These are phyloP conservation scores for Chloromyia formosa DNA, from an alignment of 2,888 invertebrate genomes.

Conservation along the genomic window DNA sequence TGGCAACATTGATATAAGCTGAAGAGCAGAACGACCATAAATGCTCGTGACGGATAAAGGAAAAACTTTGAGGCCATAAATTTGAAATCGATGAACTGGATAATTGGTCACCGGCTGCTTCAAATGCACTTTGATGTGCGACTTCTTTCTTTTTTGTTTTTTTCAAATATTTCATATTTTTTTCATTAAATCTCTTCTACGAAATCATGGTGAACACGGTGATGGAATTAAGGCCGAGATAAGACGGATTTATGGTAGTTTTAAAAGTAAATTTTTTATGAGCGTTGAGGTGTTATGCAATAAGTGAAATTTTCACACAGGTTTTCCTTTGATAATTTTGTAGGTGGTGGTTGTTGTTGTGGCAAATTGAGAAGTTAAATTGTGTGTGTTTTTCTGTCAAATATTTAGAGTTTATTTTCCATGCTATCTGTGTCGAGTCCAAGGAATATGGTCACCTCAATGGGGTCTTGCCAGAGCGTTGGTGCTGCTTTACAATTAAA, in stretches of 20 bases:
- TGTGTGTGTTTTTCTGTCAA: no score
- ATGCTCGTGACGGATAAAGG: neutral
- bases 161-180: conserved; percentile 21
- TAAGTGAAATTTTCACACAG: no score
- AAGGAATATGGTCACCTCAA: no score
- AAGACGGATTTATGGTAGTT: neutral
- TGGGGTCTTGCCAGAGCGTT: no score
- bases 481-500: no score
- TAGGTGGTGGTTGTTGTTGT: no score
- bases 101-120: conserved; percentile 40
- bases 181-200: conserved; percentile 16
- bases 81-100: conserved; percentile 45
- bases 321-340: no score
- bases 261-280: no score
- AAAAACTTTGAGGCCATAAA: conserved; percentile 39
- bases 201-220: neutral
- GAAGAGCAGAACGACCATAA: neutral
- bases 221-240: neutral
- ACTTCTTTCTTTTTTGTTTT: conserved; percentile 12
- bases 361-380: no score
- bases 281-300: no score
- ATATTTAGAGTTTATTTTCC: no score
- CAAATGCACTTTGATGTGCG: conserved; percentile 38
- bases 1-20: neutral
- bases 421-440: no score